Conservation (phyloP, 2,113 vertebrate genomes). For the Urocitellus parryii region DNA sequence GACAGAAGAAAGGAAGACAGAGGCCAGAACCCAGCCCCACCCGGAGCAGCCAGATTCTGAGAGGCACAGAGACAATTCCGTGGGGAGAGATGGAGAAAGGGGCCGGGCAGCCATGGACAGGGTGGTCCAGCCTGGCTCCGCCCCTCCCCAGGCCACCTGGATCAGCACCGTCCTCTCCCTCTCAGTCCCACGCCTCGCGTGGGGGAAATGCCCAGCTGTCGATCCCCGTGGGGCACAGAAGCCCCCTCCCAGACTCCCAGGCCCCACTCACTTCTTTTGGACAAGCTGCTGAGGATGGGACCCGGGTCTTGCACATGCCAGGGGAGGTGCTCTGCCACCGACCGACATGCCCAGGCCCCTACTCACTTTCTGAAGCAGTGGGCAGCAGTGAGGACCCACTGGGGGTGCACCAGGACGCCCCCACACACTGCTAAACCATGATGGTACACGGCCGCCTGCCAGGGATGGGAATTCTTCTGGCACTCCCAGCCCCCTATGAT, state of each 20-base stretch:
- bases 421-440: background rate
- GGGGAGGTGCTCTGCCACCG: background rate
- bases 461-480: background rate
- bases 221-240: background rate
- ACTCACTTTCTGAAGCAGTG: slow-evolving; percentile 64
- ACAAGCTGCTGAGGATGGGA: background rate
- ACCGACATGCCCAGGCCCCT: background rate
- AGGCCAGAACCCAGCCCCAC: background rate
- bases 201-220: background rate
- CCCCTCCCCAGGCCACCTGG: no score
- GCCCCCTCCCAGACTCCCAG: no score
- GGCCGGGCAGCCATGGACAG: background rate
- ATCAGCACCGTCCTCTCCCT: background rate
- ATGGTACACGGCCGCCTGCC: slow-evolving; percentile 59
- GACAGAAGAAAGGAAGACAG: no score
- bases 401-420: slow-evolving; percentile 44
- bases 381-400: slow-evolving; percentile 69
- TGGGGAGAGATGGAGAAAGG: no score
- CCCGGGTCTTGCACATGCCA: background rate
- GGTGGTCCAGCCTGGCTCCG: background rate
- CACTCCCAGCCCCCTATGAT: slow-evolving; percentile 52
- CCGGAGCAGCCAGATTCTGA: background rate
- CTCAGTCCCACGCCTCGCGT: background rate
- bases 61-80: no score
- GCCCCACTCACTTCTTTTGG: background rate